Evolutionary conservation across 2,797 vertebrate species (phyloP).

Genomic region (Pteropus rufus): DNA sequence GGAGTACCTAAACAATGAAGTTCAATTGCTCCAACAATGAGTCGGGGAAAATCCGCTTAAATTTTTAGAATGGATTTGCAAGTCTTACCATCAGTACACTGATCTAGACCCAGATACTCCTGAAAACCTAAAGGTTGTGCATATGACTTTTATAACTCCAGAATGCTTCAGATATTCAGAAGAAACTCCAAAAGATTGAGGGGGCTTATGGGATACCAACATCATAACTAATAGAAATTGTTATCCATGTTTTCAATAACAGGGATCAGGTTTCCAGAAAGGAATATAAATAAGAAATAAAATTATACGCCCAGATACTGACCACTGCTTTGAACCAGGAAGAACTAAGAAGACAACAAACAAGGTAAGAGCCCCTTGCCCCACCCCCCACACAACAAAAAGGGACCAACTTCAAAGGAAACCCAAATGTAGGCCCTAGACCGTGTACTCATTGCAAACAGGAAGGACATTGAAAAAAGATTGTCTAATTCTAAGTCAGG

Average conservation of each 20-base stretch:
- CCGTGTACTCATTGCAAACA: not conserved
- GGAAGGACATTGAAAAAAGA: not conserved
- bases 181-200: not conserved
- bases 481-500: not conserved
- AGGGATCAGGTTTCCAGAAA: not conserved
- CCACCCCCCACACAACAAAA: not conserved
- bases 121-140: not conserved
- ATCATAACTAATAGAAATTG: not conserved
- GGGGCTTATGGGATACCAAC: not conserved
- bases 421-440: not conserved
- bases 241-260: not conserved
- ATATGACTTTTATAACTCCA: not conserved
- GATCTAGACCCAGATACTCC: not conserved
- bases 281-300: not conserved
- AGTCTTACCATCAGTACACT: not conserved
- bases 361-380: not conserved
- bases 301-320: not conserved
- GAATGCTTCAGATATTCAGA: not conserved
- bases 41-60: not conserved
- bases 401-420: not conserved
- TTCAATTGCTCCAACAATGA: not conserved
- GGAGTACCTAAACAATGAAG: not conserved
- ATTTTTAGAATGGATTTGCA: not conserved
- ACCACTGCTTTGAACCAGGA: not conserved
- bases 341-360: not conserved